These are phyloP conservation scores for Limosa lapponica DNA, from an alignment of 2,797 vertebrate species.

Conservation along the genomic window DNA sequence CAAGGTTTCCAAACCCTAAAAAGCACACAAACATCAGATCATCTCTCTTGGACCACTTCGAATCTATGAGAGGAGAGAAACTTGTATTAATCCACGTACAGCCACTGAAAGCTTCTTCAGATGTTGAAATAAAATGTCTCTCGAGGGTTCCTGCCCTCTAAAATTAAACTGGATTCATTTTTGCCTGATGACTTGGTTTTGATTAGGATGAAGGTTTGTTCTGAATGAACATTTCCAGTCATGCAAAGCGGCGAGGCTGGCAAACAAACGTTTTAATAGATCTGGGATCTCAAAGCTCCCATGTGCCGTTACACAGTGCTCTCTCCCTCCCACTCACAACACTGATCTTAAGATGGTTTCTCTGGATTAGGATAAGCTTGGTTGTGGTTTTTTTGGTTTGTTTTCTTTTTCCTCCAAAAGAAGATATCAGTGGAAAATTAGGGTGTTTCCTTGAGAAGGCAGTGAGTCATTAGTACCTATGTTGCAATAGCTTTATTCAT, in stretches of 20 bases:
- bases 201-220: background rate
- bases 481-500: background rate
- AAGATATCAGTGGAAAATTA: background rate
- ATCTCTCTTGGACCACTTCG: background rate
- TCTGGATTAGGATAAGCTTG: background rate
- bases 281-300: background rate
- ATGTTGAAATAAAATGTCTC: background rate
- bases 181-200: background rate
- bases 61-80: background rate
- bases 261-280: background rate
- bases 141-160: background rate
- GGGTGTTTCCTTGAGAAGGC: conserved; percentile 37
- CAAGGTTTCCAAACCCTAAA: background rate
- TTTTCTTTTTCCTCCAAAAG: background rate
- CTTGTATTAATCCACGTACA: background rate
- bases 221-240: conserved; percentile 25
- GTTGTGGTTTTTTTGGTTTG: too few relatives aligned
- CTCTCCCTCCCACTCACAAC: background rate
- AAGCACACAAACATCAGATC: background rate
- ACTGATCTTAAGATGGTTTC: background rate
- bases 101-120: background rate
- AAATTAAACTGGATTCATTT: background rate
- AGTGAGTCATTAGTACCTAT: conserved; percentile 12
- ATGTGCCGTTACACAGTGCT: background rate
- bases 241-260: background rate